phyloP scores from a whole-genome alignment of 2,797 vertebrate species.

The Dallia pectoralis region DNA sequence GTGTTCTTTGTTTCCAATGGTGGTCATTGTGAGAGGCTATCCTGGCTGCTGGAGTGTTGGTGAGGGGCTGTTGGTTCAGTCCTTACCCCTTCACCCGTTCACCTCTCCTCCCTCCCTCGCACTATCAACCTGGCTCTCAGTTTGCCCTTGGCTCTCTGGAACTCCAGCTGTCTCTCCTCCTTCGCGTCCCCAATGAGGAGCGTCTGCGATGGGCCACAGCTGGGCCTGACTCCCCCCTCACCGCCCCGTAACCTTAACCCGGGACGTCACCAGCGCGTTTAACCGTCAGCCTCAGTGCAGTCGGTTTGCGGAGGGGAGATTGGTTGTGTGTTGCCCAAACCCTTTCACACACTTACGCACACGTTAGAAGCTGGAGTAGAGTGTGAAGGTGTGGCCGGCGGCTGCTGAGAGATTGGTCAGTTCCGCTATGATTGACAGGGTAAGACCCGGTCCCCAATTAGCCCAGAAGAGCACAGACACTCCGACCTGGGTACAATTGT shows the following conservation, averaged over 20 bases:
- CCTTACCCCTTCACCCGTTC: constrained; percentile 18
- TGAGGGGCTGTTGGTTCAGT: constrained; percentile 13
- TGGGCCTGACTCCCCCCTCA: constrained; percentile 13
- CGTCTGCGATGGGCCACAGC: constrained; percentile 27
- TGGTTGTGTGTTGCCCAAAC: neutral
- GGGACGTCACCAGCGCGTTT: constrained; percentile 23
- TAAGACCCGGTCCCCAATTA: constrained; percentile 12
- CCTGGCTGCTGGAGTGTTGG: neutral
- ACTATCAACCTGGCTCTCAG: constrained; percentile 20
- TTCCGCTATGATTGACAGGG: constrained; percentile 56
- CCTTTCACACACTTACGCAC: constrained; percentile 2
- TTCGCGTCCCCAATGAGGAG: constrained; percentile 15
- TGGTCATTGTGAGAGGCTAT: neutral
- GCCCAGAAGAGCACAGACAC: constrained; percentile 31
- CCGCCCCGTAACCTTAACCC: neutral
- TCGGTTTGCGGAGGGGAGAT: constrained; percentile 39
- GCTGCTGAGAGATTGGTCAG: constrained; percentile 35
- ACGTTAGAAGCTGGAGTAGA: constrained; percentile 33
- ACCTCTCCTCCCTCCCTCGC: constrained; percentile 21
- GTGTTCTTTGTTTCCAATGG: neutral
- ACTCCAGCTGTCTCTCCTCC: constrained; percentile 19
- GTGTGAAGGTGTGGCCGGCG: constrained; percentile 56
- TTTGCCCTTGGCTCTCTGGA: constrained; percentile 9
- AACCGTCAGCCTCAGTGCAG: constrained; percentile 30
- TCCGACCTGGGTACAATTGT: constrained; percentile 15